Base-by-base conservation (phyloP, 2,113 vertebrate species). In the Etheostoma spectabile region DNA sequence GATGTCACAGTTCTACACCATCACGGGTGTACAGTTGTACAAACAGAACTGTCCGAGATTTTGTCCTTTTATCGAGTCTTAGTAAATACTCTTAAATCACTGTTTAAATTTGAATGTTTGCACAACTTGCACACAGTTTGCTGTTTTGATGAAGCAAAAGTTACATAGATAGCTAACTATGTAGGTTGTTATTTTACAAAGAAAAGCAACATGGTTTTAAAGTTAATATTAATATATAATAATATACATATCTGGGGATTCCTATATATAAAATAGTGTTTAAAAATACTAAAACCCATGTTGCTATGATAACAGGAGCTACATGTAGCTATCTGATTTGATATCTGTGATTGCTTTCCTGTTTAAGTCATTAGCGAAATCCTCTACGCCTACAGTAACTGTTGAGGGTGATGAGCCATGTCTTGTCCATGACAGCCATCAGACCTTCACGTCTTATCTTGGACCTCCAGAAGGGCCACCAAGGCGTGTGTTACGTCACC, bases 401-500 rank as follows among this genome's bases (percentile, higher is more conserved):
- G 38, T 8, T 53, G 14, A 35, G 3, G 45, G 65, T 33, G 55
- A 53, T 49, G 57, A 70, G 51, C 82, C 35, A 51, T 8, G 38
- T 74, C 68, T 69, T 21, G 49, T 72, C 45, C 22, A 18, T 55
- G 51, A 49, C 61, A 65, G 35, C 67, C 22, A 56, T 68, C 69
- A 60, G 33, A 69, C 14, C 6, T 21, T 22, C 21, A 71, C 8
- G 8, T 63, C 64, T 87, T 27, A 59, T 8, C 24, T 2, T 7
- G n/a, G 70, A 21, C 51, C 19, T 75, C 52, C 30, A 18, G 70
- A 22, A 6, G 4, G 77, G 27, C 70, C 19, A 0, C 35, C 68
- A 51, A 35, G 61, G 90, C 70, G 51, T 24, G 56, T 0, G 55
- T 87, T 87, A 77, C 71, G 19, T 91, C 88, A 90, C 65, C 82